Evolutionary conservation across 2,113 vertebrate species (phyloP).

Genomic region (Martes martes): DNA sequence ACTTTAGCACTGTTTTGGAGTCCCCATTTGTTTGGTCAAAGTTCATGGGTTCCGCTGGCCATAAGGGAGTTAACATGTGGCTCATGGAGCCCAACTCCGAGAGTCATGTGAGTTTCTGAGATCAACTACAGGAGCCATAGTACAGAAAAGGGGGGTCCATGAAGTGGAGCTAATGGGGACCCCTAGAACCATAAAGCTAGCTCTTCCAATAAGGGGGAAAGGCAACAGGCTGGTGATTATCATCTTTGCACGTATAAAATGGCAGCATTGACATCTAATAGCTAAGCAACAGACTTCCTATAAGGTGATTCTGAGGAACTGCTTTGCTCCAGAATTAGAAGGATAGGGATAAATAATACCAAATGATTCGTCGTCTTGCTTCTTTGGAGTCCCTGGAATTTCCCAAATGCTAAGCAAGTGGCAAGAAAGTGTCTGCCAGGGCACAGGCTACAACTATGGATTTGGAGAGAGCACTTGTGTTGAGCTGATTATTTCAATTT

Average conservation of each 20-base stretch:
- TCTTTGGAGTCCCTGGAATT: background rate
- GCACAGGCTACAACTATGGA: background rate
- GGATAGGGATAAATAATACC: background rate
- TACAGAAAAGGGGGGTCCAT: background rate
- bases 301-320: background rate
- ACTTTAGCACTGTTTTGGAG: background rate
- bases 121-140: background rate
- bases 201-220: constrained; percentile 1
- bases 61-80: background rate
- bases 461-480: constrained; percentile 12
- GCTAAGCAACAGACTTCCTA: background rate
- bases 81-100: background rate
- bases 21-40: background rate
- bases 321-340: constrained; percentile 18
- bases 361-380: constrained; percentile 19
- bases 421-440: background rate
- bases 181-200: background rate
- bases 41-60: too few species aligned
- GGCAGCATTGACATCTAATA: background rate
- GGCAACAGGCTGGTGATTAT: background rate
- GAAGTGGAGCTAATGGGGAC: background rate
- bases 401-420: constrained; percentile 37
- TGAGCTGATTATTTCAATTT: constrained; percentile 39
- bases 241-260: background rate
- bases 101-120: background rate